Evolutionary conservation across 2,113 vertebrate genomes (phyloP), one percentile per base, ranked within the genome.

Genomic region (Oceanites oceanicus): DNA sequence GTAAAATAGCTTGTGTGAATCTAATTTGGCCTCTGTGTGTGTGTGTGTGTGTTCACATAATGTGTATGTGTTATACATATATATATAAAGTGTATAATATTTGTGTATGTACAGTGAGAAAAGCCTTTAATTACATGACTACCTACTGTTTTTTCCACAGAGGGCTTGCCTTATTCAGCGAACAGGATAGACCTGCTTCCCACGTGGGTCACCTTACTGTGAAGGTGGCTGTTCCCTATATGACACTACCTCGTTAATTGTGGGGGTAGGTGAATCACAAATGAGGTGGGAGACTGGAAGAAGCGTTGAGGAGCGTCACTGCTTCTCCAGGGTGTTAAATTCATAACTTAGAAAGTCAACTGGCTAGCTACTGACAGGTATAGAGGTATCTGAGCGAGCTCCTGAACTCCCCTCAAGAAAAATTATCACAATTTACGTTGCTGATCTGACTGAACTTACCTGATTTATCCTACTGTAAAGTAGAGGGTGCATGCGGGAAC

Each of bases 141-240:
- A 44, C 55, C 36, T 55, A 14, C 42, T 80, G 10, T 11, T 80
- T 91, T 91, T 86, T 76, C 67, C 38, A 49, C 49, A 17, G 75
- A 62, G 26, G 27, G 21, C 49, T 90, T 83, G 17, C 67, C n/a
- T 94, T 50, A 44, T 59, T 83, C n/a, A 55, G 59, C 6, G 55
- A 96, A 92, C 96, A 95, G 92, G 96, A 88, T 2, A 88, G 85
- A 95, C 96, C 88, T 94, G 96, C 47, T 94, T 71, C 86, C 21
- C 85, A 80, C 83, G 79, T 92, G 78, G 75, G 58, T 95, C 82
- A 88, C 58, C 74, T 85, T 38, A 14, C 53, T 44, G 29, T n/a
- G 61, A 58, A 81, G 68, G 45, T 68, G 58, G 66, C 74, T 72
- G 45, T 3, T 94, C 49, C 53, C 71, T 34, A 1, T 3, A 32